These are phyloP conservation scores for Eudasyphora cyanicolor DNA, from an alignment of 2,888 invertebrate genomes.

Conservation along the genomic window DNA sequence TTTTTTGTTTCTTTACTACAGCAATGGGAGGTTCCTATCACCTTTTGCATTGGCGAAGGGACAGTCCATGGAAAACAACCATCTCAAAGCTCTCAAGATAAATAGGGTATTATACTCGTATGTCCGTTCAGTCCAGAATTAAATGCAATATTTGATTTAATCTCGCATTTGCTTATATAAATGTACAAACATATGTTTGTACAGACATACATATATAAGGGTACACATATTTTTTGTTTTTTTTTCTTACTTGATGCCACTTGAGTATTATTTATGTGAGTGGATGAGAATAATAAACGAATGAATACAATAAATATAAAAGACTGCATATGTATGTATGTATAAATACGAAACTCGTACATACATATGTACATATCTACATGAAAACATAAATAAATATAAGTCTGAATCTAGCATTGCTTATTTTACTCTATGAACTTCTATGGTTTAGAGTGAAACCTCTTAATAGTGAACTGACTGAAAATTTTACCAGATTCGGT, in stretches of 20 bases:
- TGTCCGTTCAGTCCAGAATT: background rate
- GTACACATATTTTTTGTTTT: constrained; percentile 14
- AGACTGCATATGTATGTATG: background rate
- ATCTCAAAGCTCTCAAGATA: background rate
- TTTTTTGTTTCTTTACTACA: too few relatives aligned
- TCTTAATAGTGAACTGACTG: too few relatives aligned
- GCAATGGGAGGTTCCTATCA: too few relatives aligned
- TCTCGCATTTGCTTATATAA: background rate
- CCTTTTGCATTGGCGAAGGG: too few relatives aligned
- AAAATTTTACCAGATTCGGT: too few relatives aligned
- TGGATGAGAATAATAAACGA: constrained; percentile 42
- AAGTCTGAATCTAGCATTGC: too few relatives aligned
- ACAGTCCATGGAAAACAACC: too few relatives aligned
- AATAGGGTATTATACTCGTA: background rate
- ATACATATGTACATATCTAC: background rate
- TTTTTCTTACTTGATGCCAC: constrained; percentile 44
- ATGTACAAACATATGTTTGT: background rate
- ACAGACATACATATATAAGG: background rate
- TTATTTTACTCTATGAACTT: too few relatives aligned
- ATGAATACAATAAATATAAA: constrained; percentile 27
- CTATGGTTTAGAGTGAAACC: too few relatives aligned
- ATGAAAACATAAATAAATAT: too few relatives aligned
- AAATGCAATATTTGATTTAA: background rate
- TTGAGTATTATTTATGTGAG: constrained; percentile 54
- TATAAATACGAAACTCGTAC: background rate